phyloP scores from a whole-genome alignment of 2,888 invertebrate genomes.

The Caenorhabditis sp. region DNA sequence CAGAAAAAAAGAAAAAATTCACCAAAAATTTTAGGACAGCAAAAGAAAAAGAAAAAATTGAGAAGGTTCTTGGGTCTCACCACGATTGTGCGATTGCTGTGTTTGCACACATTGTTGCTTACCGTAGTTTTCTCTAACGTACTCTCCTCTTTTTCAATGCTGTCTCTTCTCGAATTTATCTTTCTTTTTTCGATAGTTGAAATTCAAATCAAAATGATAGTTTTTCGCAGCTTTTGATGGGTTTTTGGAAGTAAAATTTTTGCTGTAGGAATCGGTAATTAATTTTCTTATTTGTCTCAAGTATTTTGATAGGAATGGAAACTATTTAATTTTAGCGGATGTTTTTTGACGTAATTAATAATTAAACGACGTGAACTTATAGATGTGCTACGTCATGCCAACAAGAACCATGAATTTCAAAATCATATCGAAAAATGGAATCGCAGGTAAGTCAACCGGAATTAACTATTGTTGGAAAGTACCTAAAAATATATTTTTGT shows the following conservation, averaged over 20 bases:
- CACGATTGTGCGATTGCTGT: slow-evolving; percentile 21
- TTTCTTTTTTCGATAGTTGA: too few relatives aligned
- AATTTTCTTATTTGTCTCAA: too few relatives aligned
- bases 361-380: too few relatives aligned
- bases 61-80: slow-evolving; percentile 37
- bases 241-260: slow-evolving; percentile 1
- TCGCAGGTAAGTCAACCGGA: too few relatives aligned
- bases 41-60: slow-evolving; percentile 33
- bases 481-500: background rate
- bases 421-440: too few relatives aligned
- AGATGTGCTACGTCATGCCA: too few relatives aligned
- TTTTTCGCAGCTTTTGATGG: background rate
- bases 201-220: background rate
- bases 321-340: too few relatives aligned
- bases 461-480: too few relatives aligned
- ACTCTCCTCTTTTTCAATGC: background rate
- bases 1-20: background rate
- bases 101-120: slow-evolving; percentile 2
- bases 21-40: background rate
- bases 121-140: slow-evolving; percentile 17
- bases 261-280: too few relatives aligned
- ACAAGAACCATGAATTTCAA: too few relatives aligned
- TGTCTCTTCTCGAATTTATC: background rate
- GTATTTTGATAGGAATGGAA: too few relatives aligned
- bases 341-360: background rate